These are phyloP conservation scores for Drosophila mayaguana DNA, from an alignment of 2,888 invertebrate genomes.

Conservation along the genomic window DNA sequence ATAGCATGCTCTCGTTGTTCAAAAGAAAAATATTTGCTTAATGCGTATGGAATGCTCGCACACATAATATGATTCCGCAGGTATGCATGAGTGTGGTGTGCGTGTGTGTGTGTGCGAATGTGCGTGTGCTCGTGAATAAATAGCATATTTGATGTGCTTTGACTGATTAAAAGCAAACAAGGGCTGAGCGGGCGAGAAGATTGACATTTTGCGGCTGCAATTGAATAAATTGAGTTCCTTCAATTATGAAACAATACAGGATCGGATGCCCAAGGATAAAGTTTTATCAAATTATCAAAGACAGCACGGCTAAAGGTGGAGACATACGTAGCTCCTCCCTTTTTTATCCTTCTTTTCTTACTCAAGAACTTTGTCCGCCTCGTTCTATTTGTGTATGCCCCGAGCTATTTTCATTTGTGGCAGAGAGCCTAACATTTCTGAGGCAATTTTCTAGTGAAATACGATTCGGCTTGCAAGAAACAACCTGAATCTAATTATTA, in stretches of 20 bases:
- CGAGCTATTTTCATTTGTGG: constrained; percentile 34
- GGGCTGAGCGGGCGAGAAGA: background rate
- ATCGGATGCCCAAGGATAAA: constrained; percentile 19
- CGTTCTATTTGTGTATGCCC: background rate
- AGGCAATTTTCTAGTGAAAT: constrained; percentile 50
- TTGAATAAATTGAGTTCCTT: constrained; percentile 63
- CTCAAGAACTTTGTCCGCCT: background rate
- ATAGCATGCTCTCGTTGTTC: constrained; percentile 26
- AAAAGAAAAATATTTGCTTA: constrained; percentile 59
- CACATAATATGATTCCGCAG: constrained; percentile 23
- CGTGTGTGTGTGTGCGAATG: constrained; percentile 11
- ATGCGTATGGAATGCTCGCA: constrained; percentile 24
- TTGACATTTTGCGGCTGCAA: constrained; percentile 11
- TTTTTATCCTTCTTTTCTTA: no score
- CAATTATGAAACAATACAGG: constrained; percentile 59
- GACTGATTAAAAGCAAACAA: constrained; percentile 75
- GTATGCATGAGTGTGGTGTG: constrained; percentile 9
- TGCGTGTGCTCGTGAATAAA: constrained; percentile 42
- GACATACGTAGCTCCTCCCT: no score
- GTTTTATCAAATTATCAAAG: constrained; percentile 54
- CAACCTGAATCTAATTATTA: constrained; percentile 21
- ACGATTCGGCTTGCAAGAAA: constrained; percentile 10
- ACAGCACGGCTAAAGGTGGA: background rate
- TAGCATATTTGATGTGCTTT: constrained; percentile 66
- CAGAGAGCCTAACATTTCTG: constrained; percentile 44